Conservation (phyloP, 2,888 invertebrate genomes). For the Harmothoe impar region DNA sequence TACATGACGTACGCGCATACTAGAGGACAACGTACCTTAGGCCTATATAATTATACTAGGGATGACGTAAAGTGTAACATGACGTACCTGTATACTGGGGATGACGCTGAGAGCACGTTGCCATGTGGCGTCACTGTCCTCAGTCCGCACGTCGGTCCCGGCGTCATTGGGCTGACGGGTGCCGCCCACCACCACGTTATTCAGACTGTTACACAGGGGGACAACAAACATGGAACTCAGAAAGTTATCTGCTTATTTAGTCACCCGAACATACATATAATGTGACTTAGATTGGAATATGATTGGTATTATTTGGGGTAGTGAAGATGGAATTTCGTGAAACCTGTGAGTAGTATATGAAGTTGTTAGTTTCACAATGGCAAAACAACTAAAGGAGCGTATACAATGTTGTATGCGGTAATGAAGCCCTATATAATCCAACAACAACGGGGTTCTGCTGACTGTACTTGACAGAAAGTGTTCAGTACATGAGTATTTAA, state of each 20-base stretch:
- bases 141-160: slow-evolving; percentile 87
- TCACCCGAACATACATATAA: not conserved
- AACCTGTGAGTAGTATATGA: too few relatives aligned
- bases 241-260: not conserved
- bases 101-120: slow-evolving; percentile 90
- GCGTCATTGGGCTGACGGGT: slow-evolving; percentile 92
- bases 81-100: slow-evolving; percentile 86
- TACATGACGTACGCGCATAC: too few relatives aligned
- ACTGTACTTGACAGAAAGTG: too few relatives aligned
- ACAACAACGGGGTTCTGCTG: too few relatives aligned
- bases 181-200: slow-evolving; percentile 92
- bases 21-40: too few relatives aligned
- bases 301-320: not conserved
- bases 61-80: too few relatives aligned
- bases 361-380: too few relatives aligned
- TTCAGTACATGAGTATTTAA: too few relatives aligned
- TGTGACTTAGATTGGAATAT: not conserved
- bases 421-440: too few relatives aligned
- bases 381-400: too few relatives aligned
- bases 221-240: not conserved
- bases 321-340: not conserved
- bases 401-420: too few relatives aligned
- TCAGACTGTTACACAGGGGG: slow-evolving; percentile 84
- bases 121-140: slow-evolving; percentile 90
- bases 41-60: too few relatives aligned